A percentile compares a stretch with the other conserved stretches of the same genome.
These are phyloP conservation scores for Ctenodactylus gundi DNA, from an alignment of 2,113 vertebrate species.

Conservation along the genomic window DNA sequence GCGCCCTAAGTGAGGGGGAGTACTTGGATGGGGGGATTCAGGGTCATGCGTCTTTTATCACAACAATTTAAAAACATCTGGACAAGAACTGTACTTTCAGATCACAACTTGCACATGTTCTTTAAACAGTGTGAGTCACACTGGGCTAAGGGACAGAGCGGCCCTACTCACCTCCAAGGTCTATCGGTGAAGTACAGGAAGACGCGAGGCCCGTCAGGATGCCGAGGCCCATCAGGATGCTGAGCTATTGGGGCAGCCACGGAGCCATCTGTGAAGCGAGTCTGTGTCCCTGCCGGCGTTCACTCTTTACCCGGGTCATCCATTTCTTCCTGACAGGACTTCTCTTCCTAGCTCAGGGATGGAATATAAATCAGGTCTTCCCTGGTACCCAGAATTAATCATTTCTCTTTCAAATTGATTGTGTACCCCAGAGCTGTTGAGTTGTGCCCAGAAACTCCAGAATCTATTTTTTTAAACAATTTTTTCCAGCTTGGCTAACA, in stretches of 20 bases:
- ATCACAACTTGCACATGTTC: background rate
- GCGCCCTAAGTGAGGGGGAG: too few relatives aligned
- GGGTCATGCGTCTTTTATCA: too few relatives aligned
- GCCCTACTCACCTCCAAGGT: background rate
- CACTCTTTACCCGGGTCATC: slow-evolving; percentile 51
- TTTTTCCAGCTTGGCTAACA: slow-evolving; percentile 38
- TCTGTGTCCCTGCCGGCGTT: background rate
- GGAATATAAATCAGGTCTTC: slow-evolving; percentile 66
- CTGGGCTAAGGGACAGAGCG: background rate
- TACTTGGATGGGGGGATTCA: too few relatives aligned
- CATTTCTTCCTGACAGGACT: slow-evolving; percentile 48
- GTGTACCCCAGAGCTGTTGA: background rate
- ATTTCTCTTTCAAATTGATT: slow-evolving; percentile 51
- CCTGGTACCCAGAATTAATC: slow-evolving; percentile 45
- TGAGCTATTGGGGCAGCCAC: background rate
- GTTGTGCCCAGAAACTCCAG: background rate
- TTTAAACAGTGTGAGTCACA: background rate
- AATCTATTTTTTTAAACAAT: slow-evolving; percentile 44
- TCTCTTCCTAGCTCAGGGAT: slow-evolving; percentile 35
- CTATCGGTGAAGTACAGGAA: too few relatives aligned
- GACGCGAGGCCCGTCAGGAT: background rate
- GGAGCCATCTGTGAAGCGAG: background rate
- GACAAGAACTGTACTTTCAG: too few relatives aligned
- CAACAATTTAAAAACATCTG: too few relatives aligned
- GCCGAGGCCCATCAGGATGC: background rate